phyloP scores from a whole-genome alignment of 2,888 invertebrate species.

The Drosophila anceps region DNA sequence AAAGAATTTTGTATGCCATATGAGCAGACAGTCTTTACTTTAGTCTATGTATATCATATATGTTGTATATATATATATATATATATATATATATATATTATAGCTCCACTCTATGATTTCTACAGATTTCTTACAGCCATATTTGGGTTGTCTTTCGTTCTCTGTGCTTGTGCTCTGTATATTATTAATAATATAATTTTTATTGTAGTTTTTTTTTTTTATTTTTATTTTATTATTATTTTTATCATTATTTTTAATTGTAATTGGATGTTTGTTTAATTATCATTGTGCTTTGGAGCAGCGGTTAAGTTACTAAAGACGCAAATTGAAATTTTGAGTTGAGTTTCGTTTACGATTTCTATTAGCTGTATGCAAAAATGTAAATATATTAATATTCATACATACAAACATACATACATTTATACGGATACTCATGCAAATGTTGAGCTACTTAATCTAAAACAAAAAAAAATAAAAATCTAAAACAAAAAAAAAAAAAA shows the following conservation, averaged over 20 bases:
- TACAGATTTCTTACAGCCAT: slow-evolving; percentile 20
- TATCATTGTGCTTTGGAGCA: slow-evolving; percentile 50
- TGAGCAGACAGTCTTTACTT: slow-evolving; percentile 14
- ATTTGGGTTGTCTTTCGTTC: slow-evolving; percentile 21
- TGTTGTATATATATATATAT: not conserved
- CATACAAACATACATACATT: slow-evolving; percentile 26
- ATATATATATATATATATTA: slow-evolving; percentile 12
- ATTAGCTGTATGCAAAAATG: slow-evolving; percentile 41
- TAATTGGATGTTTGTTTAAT: slow-evolving; percentile 28
- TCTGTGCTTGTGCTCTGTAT: slow-evolving; percentile 38
- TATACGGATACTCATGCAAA: slow-evolving; percentile 55
- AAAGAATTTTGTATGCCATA: slow-evolving; percentile 35
- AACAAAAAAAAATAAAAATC: slow-evolving; percentile 35
- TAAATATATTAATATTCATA: slow-evolving; percentile 37
- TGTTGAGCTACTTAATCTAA: slow-evolving; percentile 71
- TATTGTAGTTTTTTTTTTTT: slow-evolving; percentile 31
- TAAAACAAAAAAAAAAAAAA: slow-evolving; percentile 3
- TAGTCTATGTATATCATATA: not conserved
- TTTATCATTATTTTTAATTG: slow-evolving; percentile 32
- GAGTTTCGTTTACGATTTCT: slow-evolving; percentile 42
- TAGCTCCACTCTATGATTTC: slow-evolving; percentile 12
- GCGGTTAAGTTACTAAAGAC: slow-evolving; percentile 65
- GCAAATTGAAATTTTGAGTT: slow-evolving; percentile 55
- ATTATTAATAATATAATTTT: slow-evolving; percentile 27
- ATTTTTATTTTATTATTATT: slow-evolving; percentile 28